Evolutionary conservation across 1,140 invertebrate genomes (phyloP).

Genomic region (Patella vulgata): DNA sequence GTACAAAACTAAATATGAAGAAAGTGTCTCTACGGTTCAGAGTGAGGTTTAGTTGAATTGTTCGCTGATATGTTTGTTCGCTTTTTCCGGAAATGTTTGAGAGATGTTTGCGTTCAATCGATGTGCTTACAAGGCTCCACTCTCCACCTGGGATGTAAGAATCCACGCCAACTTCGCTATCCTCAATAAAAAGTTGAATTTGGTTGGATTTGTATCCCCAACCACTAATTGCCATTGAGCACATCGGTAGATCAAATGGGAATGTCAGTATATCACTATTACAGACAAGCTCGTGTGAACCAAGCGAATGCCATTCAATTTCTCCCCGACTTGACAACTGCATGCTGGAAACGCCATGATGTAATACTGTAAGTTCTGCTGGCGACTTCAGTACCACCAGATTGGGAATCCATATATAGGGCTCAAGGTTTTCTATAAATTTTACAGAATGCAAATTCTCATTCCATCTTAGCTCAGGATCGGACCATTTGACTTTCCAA

Average conservation of each 20-base stretch:
- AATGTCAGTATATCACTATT: background rate
- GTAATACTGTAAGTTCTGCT: background rate
- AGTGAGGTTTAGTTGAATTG: background rate
- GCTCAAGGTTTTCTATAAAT: too few relatives aligned
- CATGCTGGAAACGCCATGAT: background rate
- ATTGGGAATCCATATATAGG: constrained; percentile 4
- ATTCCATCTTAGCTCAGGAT: too few relatives aligned
- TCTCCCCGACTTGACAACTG: background rate
- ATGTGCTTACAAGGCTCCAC: background rate
- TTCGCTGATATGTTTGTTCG: background rate
- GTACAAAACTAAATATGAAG: constrained; percentile 20
- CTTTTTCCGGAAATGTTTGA: background rate
- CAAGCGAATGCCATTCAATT: background rate
- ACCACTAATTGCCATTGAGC: background rate
- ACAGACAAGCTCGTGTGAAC: background rate
- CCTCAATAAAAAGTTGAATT: background rate
- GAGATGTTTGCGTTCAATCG: background rate
- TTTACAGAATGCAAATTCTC: too few relatives aligned
- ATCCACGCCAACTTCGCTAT: background rate
- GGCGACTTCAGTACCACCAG: background rate
- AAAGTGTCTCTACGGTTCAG: constrained; percentile 4
- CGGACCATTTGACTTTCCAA: too few relatives aligned
- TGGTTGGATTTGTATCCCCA: background rate
- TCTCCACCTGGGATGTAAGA: background rate
- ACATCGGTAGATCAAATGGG: constrained; percentile 1